phyloP scores from a whole-genome alignment of 2,797 vertebrate genomes.

The Psittacula echo region DNA sequence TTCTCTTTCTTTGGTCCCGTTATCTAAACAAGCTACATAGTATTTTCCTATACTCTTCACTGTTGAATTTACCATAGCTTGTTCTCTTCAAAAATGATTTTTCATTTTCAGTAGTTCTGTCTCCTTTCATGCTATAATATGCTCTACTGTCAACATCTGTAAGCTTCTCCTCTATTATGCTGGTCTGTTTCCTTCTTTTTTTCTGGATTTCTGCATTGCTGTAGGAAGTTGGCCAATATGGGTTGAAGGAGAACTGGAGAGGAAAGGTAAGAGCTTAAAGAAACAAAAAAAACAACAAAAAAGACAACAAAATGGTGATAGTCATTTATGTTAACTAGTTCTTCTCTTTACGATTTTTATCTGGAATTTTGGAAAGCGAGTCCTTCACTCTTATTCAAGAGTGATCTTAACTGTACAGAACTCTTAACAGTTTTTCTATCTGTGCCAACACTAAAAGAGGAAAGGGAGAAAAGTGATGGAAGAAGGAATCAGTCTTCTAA shows the following conservation, averaged over 20 bases:
- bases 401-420: background rate
- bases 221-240: conserved; percentile 79
- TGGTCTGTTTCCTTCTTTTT: conserved; percentile 80
- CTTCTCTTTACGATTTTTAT: conserved; percentile 31
- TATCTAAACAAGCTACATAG: background rate
- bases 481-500: background rate
- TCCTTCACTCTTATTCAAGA: background rate
- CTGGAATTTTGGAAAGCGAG: conserved; percentile 35
- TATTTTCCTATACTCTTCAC: conserved; percentile 10
- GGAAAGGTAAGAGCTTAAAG: conserved; percentile 81
- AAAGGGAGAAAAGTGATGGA: background rate
- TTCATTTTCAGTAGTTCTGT: conserved; percentile 68
- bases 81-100: conserved; percentile 57
- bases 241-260: conserved; percentile 79
- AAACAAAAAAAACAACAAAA: too few relatives aligned
- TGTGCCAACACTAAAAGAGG: background rate
- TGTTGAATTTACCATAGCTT: conserved; percentile 45
- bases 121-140: conserved; percentile 69
- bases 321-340: conserved; percentile 12
- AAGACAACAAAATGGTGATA: conserved; percentile 43
- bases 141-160: conserved; percentile 71
- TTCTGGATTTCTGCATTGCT: conserved; percentile 80
- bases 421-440: background rate
- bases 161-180: conserved; percentile 76
- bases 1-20: background rate